Conservation (phyloP, 2,113 vertebrate genomes). For the Salvelinus fontinalis region DNA sequence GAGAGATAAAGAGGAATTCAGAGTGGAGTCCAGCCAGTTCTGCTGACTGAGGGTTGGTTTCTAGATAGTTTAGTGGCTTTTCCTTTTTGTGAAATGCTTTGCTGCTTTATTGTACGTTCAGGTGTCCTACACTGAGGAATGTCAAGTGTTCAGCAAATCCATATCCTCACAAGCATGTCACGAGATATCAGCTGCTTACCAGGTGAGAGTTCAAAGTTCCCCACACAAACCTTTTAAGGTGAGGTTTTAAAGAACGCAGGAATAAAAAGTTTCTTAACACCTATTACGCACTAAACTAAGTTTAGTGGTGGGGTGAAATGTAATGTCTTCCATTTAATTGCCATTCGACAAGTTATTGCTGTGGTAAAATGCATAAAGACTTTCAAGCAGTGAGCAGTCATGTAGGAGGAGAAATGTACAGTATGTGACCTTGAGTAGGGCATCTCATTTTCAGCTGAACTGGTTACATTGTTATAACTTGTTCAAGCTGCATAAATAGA, state of each 20-base stretch:
- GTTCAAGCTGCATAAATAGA: too few species aligned
- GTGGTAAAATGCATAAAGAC: neutral
- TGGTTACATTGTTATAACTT: neutral
- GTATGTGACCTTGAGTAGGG: neutral
- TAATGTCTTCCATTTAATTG: neutral
- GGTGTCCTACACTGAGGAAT: slow-evolving; percentile 41
- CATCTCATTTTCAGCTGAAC: neutral
- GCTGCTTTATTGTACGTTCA: slow-evolving; percentile 11
- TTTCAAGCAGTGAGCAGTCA: neutral
- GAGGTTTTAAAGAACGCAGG: slow-evolving; percentile 42
- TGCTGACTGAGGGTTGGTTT: slow-evolving; percentile 60
- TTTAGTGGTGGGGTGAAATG: neutral
- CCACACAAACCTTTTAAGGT: slow-evolving; percentile 32
- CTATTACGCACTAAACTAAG: too few species aligned
- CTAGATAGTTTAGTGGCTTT: slow-evolving; percentile 27
- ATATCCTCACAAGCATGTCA: slow-evolving; percentile 62
- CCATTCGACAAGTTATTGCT: neutral
- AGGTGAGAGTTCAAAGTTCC: slow-evolving; percentile 67
- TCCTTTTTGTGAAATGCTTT: slow-evolving; percentile 30
- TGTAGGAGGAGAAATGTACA: neutral
- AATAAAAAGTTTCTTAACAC: slow-evolving; percentile 24
- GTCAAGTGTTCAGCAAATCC: slow-evolving; percentile 62
- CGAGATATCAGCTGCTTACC: slow-evolving; percentile 63
- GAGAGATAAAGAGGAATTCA: slow-evolving; percentile 21
- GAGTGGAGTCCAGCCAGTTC: slow-evolving; percentile 16